These are phyloP conservation scores for Turritopsis dohrnii DNA, from an alignment of 30 jellyfish, hydroid and myxozoan species.

Conservation along the genomic window DNA sequence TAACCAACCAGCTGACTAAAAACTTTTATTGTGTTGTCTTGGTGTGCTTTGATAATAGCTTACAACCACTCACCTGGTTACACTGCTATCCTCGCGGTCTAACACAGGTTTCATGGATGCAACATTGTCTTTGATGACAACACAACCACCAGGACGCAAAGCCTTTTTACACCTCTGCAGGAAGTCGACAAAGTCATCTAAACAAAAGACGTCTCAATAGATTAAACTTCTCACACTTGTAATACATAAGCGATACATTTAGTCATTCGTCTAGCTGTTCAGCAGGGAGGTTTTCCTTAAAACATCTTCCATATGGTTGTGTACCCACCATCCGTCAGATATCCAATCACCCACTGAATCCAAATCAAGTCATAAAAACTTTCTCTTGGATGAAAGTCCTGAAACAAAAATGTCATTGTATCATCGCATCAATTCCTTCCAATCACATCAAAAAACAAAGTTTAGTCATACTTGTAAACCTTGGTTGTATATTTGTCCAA, in stretches of 20 bases:
- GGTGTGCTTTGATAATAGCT: no score
- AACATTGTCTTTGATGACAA: conserved; percentile 82
- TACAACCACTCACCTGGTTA: conserved; percentile 54
- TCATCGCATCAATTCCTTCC: background rate
- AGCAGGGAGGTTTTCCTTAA: no score
- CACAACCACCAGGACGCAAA: conserved; percentile 66
- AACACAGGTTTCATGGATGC: conserved; percentile 48
- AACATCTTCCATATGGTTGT: no score
- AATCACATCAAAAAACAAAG: background rate
- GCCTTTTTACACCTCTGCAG: conserved; percentile 56
- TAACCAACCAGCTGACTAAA: no score
- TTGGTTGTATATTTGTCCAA: conserved; percentile 15
- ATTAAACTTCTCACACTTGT: background rate
- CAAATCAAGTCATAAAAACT: conserved; percentile 59
- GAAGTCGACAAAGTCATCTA: conserved; percentile 67
- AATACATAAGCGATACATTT: no score
- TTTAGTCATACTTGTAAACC: conserved; percentile 22
- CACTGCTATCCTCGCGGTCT: conserved; percentile 81
- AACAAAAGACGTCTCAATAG: background rate
- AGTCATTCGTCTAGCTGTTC: no score
- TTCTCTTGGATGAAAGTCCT: conserved; percentile 65
- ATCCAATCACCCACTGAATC: conserved; percentile 93
- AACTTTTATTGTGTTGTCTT: no score
- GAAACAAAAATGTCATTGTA: background rate
- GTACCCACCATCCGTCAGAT: conserved; percentile 68